Base-by-base conservation (phyloP, 2,888 invertebrate genomes). In the Automeris io region DNA sequence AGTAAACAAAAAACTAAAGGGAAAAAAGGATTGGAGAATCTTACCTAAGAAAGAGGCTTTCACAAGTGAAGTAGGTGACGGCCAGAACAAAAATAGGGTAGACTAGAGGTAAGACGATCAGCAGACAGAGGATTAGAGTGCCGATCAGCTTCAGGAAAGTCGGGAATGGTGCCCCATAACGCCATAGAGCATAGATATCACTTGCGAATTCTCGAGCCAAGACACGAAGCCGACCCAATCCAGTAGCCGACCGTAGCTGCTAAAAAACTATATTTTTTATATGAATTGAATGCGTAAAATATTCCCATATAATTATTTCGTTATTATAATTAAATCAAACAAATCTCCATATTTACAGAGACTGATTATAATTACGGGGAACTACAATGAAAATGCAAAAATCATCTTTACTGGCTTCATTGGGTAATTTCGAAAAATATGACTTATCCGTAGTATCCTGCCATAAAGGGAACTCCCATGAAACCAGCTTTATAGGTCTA, bases 131-230 rank as follows among this genome's bases (percentile, higher is more conserved):
- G n/a, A 81, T 40, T 24, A 83, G 44, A 4, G 85, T 75, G 43
- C 73, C 81, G 37, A 86, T 71, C 24, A 86, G 67, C 45, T 87
- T 87, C 38, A 87, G 72, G 57, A 87, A 80, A 22, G 87, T 86
- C 8, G 87, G 87, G 57, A 87, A 85, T 0, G 86, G 81, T 7
- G 86, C 80, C 11, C 86, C 83, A 46, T 86, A 79, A 33, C 69
- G 73, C 87, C 87, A 87, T 23, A 87, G 57, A 1, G 78, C 55
- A 33, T 56, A 57, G 4, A 87, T 68, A 48, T 87, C 87, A 23
- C 61, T 46, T 3, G 58, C 59, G 45, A 86, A 87, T 52, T 82
- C 79, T 4, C 72, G 64, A 18, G 65, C 51, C 8, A 79, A 46
- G 29, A 83, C 61, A 23, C 70, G 66, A 37, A 73, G 41, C 39